Conservation (phyloP, 1,140 invertebrate species). For the Uloborus diversus region DNA sequence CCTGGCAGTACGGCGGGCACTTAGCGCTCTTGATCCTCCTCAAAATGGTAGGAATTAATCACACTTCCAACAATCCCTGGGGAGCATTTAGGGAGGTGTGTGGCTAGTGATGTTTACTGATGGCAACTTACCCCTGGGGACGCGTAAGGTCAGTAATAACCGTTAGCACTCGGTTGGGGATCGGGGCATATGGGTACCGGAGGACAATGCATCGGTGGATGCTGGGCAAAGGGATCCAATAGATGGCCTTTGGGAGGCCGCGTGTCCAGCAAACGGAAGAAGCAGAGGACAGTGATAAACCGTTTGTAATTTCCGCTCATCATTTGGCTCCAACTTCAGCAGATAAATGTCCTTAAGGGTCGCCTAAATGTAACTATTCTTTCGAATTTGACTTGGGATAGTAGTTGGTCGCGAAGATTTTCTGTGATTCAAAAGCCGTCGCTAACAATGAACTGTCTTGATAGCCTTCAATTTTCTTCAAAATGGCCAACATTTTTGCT, state of each 20-base stretch:
- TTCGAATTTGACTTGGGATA: no score
- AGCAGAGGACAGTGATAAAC: conserved; percentile 33
- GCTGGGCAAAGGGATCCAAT: background rate
- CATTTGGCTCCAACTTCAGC: background rate
- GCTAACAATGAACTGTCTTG: no score
- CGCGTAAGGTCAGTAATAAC: conserved; percentile 16
- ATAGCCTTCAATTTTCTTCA: no score
- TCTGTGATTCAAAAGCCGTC: no score
- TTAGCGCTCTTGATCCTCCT: conserved; percentile 26
- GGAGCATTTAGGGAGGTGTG: conserved; percentile 8
- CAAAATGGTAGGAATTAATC: conserved; percentile 45
- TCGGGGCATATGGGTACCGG: background rate
- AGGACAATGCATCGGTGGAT: background rate
- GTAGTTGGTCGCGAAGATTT: no score
- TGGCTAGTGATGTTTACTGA: background rate
- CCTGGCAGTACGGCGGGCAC: conserved; percentile 2
- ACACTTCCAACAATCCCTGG: conserved; percentile 15
- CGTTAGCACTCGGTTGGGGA: conserved; percentile 4
- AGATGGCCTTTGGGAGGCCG: background rate
- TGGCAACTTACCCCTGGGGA: background rate
- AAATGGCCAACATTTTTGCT: no score
- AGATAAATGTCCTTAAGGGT: background rate
- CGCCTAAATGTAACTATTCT: no score
- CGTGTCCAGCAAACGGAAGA: conserved; percentile 13
- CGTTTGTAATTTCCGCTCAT: conserved; percentile 50